These are phyloP conservation scores for Drosophila miranda DNA, from an alignment of 1,140 invertebrate species.

Conservation along the genomic window DNA sequence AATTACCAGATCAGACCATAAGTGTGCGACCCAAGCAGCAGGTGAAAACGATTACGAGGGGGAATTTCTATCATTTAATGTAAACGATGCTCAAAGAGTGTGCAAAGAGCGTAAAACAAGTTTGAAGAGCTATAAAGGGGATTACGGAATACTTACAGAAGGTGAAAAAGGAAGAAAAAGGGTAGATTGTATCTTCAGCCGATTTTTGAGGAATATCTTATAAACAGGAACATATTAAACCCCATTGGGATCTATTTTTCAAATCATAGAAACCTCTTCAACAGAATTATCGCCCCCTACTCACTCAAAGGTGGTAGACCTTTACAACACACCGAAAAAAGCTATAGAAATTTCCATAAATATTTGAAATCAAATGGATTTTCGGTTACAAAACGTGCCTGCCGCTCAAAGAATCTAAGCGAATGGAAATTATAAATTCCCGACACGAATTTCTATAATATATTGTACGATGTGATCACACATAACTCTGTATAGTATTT, in stretches of 20 bases:
- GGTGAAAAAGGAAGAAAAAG: no score
- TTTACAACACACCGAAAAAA: not conserved
- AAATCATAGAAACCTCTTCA: no score
- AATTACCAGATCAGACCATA: slow-evolving; percentile 49
- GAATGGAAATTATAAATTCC: slow-evolving; percentile 38
- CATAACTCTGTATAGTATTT: slow-evolving; percentile 18
- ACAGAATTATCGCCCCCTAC: no score
- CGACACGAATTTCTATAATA: slow-evolving; percentile 29
- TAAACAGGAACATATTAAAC: no score
- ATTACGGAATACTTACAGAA: no score
- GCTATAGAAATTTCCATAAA: not conserved
- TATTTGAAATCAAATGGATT: not conserved
- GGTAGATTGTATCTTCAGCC: no score
- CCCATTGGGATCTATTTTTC: no score
- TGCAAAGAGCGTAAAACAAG: not conserved
- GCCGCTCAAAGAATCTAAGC: not conserved
- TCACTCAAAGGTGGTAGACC: no score
- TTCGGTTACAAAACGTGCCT: not conserved
- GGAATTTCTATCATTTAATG: slow-evolving; percentile 7
- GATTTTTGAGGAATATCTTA: no score
- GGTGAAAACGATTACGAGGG: slow-evolving; percentile 22
- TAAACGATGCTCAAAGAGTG: no score
- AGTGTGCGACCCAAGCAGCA: slow-evolving; percentile 1
- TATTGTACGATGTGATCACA: slow-evolving; percentile 32
- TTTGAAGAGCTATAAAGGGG: no score